Percentiles rank a stretch among this genome's conserved stretches.
Evolutionary conservation across 2,113 vertebrate species (phyloP).

Genomic region (Lepus americanus): DNA sequence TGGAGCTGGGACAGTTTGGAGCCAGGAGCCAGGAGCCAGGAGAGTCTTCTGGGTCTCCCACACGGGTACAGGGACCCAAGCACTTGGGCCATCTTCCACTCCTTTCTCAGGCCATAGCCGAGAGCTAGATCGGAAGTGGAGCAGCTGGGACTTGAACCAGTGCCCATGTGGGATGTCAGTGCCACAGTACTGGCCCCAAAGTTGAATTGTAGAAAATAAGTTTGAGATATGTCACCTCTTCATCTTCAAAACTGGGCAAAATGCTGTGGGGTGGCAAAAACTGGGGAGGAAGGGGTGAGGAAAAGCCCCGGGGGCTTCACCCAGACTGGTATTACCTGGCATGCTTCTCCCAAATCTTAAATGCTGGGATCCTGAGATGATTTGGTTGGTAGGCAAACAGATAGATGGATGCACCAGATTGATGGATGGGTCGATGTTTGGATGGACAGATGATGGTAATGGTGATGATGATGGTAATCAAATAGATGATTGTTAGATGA

Average conservation of each 20-base stretch:
- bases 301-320: fast-evolving
- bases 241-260: background rate
- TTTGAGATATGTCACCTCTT: background rate
- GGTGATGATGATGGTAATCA: background rate
- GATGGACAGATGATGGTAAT: background rate
- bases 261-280: background rate
- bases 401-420: background rate
- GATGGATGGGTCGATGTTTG: too few species aligned
- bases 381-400: background rate
- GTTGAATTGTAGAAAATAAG: background rate
- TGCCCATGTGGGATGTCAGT: too few species aligned
- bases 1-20: too few species aligned
- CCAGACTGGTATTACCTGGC: background rate
- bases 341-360: background rate
- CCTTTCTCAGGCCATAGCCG: too few species aligned
- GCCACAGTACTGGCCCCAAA: background rate
- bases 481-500: background rate
- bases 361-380: background rate
- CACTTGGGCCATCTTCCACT: too few species aligned
- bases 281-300: background rate
- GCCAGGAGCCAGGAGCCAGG: too few species aligned
- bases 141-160: too few species aligned
- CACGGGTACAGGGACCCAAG: too few species aligned
- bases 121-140: too few species aligned
- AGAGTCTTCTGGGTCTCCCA: too few species aligned